Evolutionary conservation across 1,140 invertebrate species (phyloP).

Genomic region (Homarus americanus): DNA sequence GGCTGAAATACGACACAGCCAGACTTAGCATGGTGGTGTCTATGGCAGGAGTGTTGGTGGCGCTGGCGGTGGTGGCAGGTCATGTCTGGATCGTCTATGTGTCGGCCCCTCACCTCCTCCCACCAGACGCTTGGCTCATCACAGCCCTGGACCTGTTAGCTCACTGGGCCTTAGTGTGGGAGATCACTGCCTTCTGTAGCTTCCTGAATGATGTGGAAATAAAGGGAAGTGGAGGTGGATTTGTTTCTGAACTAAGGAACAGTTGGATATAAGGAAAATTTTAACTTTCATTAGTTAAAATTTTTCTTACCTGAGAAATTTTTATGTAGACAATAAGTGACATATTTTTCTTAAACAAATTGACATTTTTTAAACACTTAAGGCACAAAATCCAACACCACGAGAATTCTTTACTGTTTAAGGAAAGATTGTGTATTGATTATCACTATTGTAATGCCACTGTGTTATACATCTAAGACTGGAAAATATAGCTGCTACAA

Average conservation of each 20-base stretch:
- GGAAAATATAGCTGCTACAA: neutral
- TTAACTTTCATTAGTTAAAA: no score
- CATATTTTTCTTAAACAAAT: no score
- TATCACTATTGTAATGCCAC: no score
- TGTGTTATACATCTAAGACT: neutral
- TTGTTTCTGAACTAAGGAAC: slow-evolving; percentile 54
- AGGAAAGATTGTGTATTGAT: no score
- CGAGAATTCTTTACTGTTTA: no score
- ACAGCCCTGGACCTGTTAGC: slow-evolving; percentile 60
- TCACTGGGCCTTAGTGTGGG: slow-evolving; percentile 69
- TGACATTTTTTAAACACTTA: no score
- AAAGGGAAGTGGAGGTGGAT: slow-evolving; percentile 60
- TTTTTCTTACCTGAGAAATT: no score
- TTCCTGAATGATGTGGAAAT: slow-evolving; percentile 68
- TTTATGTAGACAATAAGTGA: no score
- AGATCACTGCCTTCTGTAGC: slow-evolving; percentile 64
- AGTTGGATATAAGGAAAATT: slow-evolving; percentile 53
- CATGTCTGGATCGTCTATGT: slow-evolving; percentile 66
- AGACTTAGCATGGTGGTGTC: slow-evolving; percentile 68
- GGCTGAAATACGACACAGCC: neutral
- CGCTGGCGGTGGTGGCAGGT: slow-evolving; percentile 67
- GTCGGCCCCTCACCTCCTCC: slow-evolving; percentile 57
- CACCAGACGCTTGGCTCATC: slow-evolving; percentile 68
- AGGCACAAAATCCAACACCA: neutral
- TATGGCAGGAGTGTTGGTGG: slow-evolving; percentile 67